Evolutionary conservation across 2,797 vertebrate genomes (phyloP).

Genomic region (Hippocampus kuda): DNA sequence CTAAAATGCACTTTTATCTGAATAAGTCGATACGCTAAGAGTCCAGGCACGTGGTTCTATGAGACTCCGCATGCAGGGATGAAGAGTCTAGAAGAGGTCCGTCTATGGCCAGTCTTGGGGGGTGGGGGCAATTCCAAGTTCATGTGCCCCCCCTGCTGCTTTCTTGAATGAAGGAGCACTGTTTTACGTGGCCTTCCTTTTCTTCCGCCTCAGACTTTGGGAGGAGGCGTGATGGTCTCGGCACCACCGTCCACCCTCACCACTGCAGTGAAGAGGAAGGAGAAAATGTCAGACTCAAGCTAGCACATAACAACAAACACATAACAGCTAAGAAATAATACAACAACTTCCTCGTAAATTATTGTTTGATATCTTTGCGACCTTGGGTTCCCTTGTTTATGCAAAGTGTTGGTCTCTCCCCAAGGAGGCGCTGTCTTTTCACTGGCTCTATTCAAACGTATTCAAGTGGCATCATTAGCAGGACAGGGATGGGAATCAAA

Average conservation of each 20-base stretch:
- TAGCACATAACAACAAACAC: too few relatives aligned
- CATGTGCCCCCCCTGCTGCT: background rate
- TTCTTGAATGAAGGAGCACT: background rate
- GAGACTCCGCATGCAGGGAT: slow-evolving; percentile 7
- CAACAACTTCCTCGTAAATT: too few relatives aligned
- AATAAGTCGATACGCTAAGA: background rate
- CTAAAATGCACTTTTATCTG: slow-evolving; percentile 7
- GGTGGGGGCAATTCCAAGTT: background rate
- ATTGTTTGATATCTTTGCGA: too few relatives aligned
- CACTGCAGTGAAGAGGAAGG: slow-evolving; percentile 47
- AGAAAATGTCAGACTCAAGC: background rate
- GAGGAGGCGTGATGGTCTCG: slow-evolving; percentile 62
- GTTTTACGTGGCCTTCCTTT: slow-evolving; percentile 53
- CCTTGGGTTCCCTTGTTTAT: background rate
- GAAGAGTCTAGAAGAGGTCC: slow-evolving; percentile 2
- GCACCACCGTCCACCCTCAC: slow-evolving; percentile 76
- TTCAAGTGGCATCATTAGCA: slow-evolving; percentile 56
- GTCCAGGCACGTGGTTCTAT: slow-evolving; percentile 10
- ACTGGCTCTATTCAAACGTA: slow-evolving; percentile 30
- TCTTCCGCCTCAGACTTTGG: slow-evolving; percentile 69
- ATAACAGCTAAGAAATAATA: too few relatives aligned
- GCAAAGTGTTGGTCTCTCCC: slow-evolving; percentile 18
- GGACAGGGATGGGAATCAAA: slow-evolving; percentile 50
- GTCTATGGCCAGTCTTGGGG: background rate
- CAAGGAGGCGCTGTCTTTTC: slow-evolving; percentile 47